Conservation (phyloP, 2,797 vertebrate species). For the Myotis myotis region DNA sequence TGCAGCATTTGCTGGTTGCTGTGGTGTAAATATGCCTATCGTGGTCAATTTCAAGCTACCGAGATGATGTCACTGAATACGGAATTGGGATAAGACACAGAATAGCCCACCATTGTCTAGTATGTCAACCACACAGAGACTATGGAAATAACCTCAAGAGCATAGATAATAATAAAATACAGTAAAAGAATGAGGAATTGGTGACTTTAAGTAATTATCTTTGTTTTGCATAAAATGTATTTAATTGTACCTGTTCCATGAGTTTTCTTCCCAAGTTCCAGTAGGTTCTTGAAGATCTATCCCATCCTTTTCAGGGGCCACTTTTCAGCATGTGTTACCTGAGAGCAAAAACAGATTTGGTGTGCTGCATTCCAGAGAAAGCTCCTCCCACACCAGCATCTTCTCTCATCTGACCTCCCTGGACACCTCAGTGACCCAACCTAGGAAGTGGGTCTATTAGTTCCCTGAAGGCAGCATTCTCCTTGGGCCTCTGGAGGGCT, state of each 20-base stretch:
- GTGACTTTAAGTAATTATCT: neutral
- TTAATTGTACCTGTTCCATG: neutral
- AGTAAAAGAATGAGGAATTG: neutral
- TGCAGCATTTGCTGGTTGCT: neutral
- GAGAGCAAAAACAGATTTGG: neutral
- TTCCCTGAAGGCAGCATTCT: neutral
- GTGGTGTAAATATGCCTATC: neutral
- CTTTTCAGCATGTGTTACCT: neutral
- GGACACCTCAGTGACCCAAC: neutral
- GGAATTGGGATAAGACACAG: neutral
- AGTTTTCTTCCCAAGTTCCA: neutral
- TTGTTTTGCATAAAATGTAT: neutral
- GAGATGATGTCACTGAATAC: neutral
- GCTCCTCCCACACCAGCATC: rapidly evolving
- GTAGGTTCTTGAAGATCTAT: neutral
- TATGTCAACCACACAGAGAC: neutral
- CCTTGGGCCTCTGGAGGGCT: neutral
- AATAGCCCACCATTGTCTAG: too few relatives aligned
- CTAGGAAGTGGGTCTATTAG: neutral
- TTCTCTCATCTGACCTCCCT: neutral
- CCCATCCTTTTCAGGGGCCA: neutral
- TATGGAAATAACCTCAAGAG: neutral
- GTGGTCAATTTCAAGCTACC: neutral
- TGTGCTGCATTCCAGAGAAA: too few relatives aligned
- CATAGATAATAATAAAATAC: neutral